These are phyloP conservation scores for Diarsia brunnea DNA, from an alignment of 2,888 invertebrate species.

Conservation along the genomic window DNA sequence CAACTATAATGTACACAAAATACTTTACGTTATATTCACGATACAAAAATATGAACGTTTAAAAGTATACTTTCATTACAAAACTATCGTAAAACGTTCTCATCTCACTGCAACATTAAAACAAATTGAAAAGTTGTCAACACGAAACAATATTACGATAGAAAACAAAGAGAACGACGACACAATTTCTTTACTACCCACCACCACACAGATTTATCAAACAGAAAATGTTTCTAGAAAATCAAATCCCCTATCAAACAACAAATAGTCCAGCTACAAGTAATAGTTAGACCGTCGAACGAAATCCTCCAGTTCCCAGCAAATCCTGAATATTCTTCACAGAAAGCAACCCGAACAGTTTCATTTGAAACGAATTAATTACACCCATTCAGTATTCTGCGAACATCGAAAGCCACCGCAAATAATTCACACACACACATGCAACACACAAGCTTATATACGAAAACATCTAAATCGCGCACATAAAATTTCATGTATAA, in stretches of 20 bases:
- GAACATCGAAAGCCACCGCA: constrained; percentile 84
- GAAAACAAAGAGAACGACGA: not conserved
- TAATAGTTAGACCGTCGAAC: constrained; percentile 45
- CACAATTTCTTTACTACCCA: not conserved
- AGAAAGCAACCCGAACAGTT: constrained; percentile 70
- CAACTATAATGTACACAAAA: not conserved
- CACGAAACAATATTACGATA: not conserved
- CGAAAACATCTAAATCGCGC: constrained; percentile 83
- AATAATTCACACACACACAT: constrained; percentile 81
- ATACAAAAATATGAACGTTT: not conserved
- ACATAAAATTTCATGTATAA: constrained; percentile 89
- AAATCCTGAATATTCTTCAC: constrained; percentile 65
- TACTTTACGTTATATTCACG: not conserved
- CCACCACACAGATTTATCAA: constrained; percentile 22
- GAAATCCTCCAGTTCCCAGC: constrained; percentile 45
- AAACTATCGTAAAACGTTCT: constrained; percentile 36
- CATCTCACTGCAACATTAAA: constrained; percentile 34
- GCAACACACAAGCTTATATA: constrained; percentile 69
- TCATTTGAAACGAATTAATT: constrained; percentile 87
- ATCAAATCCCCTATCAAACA: constrained; percentile 33
- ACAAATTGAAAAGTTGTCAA: constrained; percentile 48
- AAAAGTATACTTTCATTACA: constrained; percentile 8
- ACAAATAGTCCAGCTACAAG: constrained; percentile 6
- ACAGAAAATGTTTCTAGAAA: constrained; percentile 34
- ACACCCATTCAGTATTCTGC: constrained; percentile 85